Evolutionary conservation across 2,797 vertebrate species (phyloP).

Genomic region (Bradypus variegatus): DNA sequence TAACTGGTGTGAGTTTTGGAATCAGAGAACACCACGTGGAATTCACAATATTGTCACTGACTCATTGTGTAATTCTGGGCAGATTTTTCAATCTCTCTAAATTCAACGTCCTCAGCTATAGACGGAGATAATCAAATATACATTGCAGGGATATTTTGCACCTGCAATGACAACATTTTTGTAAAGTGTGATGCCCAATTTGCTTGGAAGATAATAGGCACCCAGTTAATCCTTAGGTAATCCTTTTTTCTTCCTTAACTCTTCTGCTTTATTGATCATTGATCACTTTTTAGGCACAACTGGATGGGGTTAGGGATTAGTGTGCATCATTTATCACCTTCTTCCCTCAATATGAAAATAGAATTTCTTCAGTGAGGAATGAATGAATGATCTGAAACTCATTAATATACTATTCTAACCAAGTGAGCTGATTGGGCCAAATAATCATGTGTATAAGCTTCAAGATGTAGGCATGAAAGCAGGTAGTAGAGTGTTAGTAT

Average conservation of each 20-base stretch:
- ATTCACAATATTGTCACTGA: neutral
- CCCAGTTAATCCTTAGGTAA: fast-evolving
- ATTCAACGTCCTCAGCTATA: no score
- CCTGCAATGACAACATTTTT: neutral
- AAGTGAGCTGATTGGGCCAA: neutral
- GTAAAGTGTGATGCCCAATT: neutral
- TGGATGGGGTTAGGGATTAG: neutral
- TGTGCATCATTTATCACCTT: fast-evolving
- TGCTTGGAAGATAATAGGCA: neutral
- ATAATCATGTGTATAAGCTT: no score
- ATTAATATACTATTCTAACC: neutral
- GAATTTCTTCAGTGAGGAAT: neutral
- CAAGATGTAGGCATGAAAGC: neutral
- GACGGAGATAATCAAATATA: neutral
- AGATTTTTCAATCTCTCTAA: neutral
- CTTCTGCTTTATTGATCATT: neutral
- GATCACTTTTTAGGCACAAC: neutral
- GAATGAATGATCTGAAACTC: neutral
- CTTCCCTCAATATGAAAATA: neutral
- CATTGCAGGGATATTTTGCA: fast-evolving
- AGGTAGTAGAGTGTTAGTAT: neutral
- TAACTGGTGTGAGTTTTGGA: neutral
- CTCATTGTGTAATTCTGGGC: no score
- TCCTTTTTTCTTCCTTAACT: neutral
- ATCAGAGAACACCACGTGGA: fast-evolving